phyloP scores from a whole-genome alignment of 2,888 invertebrate genomes.

The Troilus luridus region DNA sequence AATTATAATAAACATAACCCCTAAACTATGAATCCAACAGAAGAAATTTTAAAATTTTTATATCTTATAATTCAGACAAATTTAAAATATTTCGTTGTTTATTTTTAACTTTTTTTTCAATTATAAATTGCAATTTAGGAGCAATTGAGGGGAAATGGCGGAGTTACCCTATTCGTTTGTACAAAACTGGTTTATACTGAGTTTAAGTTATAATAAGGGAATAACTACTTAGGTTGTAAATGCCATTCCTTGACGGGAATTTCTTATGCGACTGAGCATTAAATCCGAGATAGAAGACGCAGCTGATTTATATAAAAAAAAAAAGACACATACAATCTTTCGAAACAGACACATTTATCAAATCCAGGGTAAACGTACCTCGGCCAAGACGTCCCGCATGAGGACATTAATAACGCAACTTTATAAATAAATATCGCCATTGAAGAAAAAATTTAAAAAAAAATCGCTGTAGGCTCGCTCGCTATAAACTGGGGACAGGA shows the following conservation, averaged over 20 bases:
- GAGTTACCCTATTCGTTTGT: neutral
- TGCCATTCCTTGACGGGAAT: neutral
- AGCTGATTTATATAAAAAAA: neutral
- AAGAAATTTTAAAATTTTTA: no score
- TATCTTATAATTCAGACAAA: no score
- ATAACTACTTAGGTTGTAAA: neutral
- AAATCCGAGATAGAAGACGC: neutral
- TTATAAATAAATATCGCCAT: conserved; percentile 1
- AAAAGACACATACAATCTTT: neutral
- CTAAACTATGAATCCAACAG: no score
- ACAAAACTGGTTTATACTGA: neutral
- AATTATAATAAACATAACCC: no score
- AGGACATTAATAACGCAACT: neutral
- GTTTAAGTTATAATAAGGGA: neutral
- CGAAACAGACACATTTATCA: neutral
- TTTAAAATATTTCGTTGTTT: no score
- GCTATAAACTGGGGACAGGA: conserved; percentile 7
- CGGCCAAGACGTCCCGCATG: conserved; percentile 5
- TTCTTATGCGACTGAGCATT: neutral
- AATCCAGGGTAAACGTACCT: neutral
- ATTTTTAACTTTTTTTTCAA: no score
- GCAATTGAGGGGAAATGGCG: no score
- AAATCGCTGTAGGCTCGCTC: neutral
- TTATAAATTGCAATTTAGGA: neutral
- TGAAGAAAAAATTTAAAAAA: conserved; percentile 13